phyloP scores from a whole-genome alignment of 2,797 vertebrate genomes.

The Bucorvus abyssinicus region DNA sequence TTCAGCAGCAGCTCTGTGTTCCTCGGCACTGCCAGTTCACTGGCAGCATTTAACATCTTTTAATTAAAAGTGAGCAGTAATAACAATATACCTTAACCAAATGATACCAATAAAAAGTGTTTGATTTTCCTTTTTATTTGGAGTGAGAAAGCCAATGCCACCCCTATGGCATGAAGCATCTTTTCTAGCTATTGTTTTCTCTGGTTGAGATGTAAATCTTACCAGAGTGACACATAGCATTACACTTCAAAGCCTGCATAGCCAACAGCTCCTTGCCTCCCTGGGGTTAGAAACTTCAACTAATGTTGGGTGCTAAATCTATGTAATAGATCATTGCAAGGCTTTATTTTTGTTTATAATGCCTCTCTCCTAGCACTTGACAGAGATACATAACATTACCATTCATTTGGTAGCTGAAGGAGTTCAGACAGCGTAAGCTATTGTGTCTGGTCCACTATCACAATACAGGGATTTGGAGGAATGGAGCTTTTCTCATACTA shows the following conservation, averaged over 20 bases:
- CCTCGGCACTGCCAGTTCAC: constrained; percentile 8
- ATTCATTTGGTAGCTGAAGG: neutral
- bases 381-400: neutral
- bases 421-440: neutral
- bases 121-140: neutral
- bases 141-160: neutral
- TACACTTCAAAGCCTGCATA: neutral
- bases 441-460: neutral
- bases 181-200: neutral
- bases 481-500: neutral
- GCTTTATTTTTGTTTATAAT: neutral
- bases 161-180: neutral
- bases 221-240: neutral
- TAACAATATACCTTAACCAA: neutral
- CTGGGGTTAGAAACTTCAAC: neutral
- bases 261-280: neutral
- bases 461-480: neutral
- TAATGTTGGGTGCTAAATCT: neutral
- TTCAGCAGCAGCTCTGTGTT: constrained; percentile 16
- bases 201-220: neutral
- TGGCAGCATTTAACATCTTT: constrained; percentile 18
- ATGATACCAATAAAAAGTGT: neutral
- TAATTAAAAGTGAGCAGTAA: neutral
- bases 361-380: neutral
- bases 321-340: neutral